Evolutionary conservation across 2,797 vertebrate genomes (phyloP), one percentile per base, ranked within the genome.

Genomic region (Sebastes nivosus): DNA sequence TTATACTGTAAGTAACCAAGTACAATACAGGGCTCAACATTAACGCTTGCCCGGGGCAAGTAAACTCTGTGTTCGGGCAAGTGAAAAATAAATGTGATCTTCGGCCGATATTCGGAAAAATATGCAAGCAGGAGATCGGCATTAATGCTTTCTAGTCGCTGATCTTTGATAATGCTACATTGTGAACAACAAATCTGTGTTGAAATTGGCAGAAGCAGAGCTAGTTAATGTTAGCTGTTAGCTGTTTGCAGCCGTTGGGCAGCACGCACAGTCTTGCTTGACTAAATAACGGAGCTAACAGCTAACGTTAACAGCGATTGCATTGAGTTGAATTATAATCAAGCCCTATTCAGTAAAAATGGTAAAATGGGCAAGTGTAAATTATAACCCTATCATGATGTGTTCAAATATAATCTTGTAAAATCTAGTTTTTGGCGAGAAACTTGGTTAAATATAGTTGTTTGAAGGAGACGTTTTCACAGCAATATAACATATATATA

Each of bases 361-460:
- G 18, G 18, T 2, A 1, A 50, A 20, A 52, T n/a, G 18, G 50
- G 42, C 42, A 46, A 46, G 0, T 5, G 18, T 0, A 1, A 52
- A 52, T 52, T 20, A 52, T 52, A 52, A 52, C 20, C 18, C 50
- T n/a, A n/a, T 2, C 50, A n/a, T 52, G 20, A 52, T 52, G 50
- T 52, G 18, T 52, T n/a, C 0, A 52, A 52, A 52, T 20, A 20
- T 52, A 52, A n/a, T 52, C 20, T n/a, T 52, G 50, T 52, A 52
- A 52, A 52, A 52, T 52, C 8, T n/a, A 52, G 8, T 52, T 52
- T 52, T 52, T 52, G 50, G 50, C 20, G 8, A 52, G 50, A 52
- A n/a, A 52, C 20, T 52, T 52, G 50, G 20, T 20, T n/a, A 20
- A 52, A 52, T 52, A n/a, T 20, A 52, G 50, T 52, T 52, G 50